Evolutionary conservation across 2,113 vertebrate species (phyloP).

Genomic region (Cynoglossus semilaevis): DNA sequence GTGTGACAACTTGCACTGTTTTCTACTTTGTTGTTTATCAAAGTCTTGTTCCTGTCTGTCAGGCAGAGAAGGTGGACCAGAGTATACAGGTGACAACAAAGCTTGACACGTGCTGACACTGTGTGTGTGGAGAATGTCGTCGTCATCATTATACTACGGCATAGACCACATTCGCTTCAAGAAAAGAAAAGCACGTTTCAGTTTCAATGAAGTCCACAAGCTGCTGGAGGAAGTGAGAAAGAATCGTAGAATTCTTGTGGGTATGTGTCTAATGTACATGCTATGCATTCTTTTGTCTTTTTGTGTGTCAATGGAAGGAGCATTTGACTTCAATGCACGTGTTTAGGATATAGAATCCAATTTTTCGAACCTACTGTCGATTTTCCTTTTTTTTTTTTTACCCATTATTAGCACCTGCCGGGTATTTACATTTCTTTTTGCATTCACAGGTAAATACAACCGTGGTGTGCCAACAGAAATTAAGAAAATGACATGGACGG

Average conservation of each 20-base stretch:
- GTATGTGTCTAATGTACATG: slow-evolving; percentile 51
- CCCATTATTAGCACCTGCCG: background rate
- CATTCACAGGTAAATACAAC: slow-evolving; percentile 74
- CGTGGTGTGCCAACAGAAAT: slow-evolving; percentile 71
- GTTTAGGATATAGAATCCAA: too few species aligned
- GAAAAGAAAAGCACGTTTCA: slow-evolving; percentile 80
- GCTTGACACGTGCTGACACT: slow-evolving; percentile 17
- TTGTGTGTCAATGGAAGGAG: too few species aligned
- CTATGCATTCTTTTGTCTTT: too few species aligned
- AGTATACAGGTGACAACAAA: slow-evolving; percentile 2
- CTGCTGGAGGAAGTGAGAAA: slow-evolving; percentile 79
- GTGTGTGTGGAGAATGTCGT: slow-evolving; percentile 72
- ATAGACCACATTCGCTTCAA: slow-evolving; percentile 71
- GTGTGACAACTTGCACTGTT: background rate
- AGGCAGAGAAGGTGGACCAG: slow-evolving; percentile 13
- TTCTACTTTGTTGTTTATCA: slow-evolving; percentile 6
- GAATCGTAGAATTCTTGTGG: slow-evolving; percentile 74
- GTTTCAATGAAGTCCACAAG: slow-evolving; percentile 79
- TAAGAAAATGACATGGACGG: slow-evolving; percentile 78
- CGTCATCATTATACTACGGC: slow-evolving; percentile 58
- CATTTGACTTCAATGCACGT: too few species aligned
- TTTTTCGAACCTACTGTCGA: too few species aligned
- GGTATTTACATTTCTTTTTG: background rate
- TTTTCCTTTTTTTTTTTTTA: background rate
- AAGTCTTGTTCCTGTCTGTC: slow-evolving; percentile 3